Evolutionary conservation across 2,888 invertebrate genomes (phyloP), one percentile per base, ranked within the genome.

Genomic region (Koerneria pararmatus): DNA sequence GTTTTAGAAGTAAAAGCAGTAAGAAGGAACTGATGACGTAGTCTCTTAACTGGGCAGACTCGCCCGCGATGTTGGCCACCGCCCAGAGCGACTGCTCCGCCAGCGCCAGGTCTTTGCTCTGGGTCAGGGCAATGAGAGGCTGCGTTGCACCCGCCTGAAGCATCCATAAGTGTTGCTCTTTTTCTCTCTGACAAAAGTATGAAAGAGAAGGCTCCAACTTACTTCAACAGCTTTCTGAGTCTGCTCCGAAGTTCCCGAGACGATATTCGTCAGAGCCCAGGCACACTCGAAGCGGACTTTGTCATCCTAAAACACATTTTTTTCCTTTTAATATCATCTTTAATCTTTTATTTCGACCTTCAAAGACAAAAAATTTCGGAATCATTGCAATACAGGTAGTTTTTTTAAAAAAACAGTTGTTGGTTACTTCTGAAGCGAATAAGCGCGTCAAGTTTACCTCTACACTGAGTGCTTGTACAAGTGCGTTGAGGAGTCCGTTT

Each of bases 41-140:
- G 85, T 97, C 95, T 56, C 97, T 87, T 0, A 91, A 88, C 19
- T 85, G 85, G 15, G 86, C 82, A 3, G 85, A 84, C 79, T 86
- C 86, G 82, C 95, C 95, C 67, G 95, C 94, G 78, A 97, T 93
- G 85, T 98, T 98, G 73, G 94, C 93, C n/a, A 95, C 86, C 0
- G 95, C 95, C 97, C 92, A 84, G 34, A 76, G 66, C 1, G 79
- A 77, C 69, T 95, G 94, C 82, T 95, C 94, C 0, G 91, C 90
- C 1, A 91, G 89, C 73, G 90, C 88, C 0, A 75, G 68, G 53
- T 88, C 87, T 1, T 88, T 85, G 0, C 91, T 90, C 11, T 87
- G 85, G 0, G 95, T 85, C 6, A 97, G 86, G 0, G 86, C 83
- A 19, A 94, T 88, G 53, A 97, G 88, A 67, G 89, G 89, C 0